These are phyloP conservation scores for Pseudomyrmex dendroicus DNA, from an alignment of 1,140 invertebrate genomes.

Conservation along the genomic window DNA sequence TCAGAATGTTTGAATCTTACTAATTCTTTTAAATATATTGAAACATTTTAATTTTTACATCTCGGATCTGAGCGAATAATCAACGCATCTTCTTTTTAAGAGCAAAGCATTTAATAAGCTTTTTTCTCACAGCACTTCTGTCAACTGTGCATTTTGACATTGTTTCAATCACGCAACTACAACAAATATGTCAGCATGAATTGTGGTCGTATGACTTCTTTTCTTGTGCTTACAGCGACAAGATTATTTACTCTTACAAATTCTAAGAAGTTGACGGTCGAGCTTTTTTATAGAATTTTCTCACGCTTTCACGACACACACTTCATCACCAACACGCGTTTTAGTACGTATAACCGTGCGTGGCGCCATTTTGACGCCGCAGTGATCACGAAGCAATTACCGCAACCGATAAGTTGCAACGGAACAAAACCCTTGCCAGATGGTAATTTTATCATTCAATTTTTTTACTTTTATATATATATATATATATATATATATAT, in stretches of 20 bases:
- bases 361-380: neutral
- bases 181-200: neutral
- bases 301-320: too few species aligned
- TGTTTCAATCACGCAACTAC: neutral
- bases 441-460: too few species aligned
- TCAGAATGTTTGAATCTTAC: neutral
- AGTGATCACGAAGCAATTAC: neutral
- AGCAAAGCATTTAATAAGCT: neutral
- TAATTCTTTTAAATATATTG: neutral
- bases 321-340: too few species aligned
- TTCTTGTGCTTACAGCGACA: too few species aligned
- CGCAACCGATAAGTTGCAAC: too few species aligned
- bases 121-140: neutral
- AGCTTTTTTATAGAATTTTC: too few species aligned
- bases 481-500: too few species aligned
- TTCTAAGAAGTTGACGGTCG: too few species aligned
- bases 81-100: neutral
- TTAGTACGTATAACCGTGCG: neutral
- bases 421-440: too few species aligned
- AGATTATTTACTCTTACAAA: neutral
- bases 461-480: too few species aligned
- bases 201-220: neutral
- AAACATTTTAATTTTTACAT: neutral
- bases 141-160: conserved; percentile 18
- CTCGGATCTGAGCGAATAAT: neutral